Conservation (phyloP, 1,140 invertebrate genomes). For the Pachypsylla venusta region DNA sequence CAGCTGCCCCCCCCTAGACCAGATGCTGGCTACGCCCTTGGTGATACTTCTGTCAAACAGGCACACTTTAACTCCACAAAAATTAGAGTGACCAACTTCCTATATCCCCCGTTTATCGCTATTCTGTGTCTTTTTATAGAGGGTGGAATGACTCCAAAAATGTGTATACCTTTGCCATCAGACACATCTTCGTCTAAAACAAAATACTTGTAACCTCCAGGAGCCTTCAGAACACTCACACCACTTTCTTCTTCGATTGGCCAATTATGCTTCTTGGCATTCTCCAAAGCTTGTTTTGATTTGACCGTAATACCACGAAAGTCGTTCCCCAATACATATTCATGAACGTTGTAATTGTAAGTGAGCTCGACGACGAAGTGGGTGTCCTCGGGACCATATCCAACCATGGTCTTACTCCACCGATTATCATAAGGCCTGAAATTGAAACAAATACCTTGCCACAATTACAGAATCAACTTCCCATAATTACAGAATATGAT, state of each 20-base stretch:
- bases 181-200: slow-evolving; percentile 55
- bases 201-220: slow-evolving; percentile 81
- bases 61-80: too few species aligned
- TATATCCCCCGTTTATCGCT: too few species aligned
- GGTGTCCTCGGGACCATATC: slow-evolving; percentile 86
- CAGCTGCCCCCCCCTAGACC: too few species aligned
- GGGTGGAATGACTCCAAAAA: slow-evolving; percentile 11
- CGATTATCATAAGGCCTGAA: slow-evolving; percentile 83
- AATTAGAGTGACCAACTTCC: too few species aligned
- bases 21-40: too few species aligned
- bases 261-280: slow-evolving; percentile 50
- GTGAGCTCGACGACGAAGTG: slow-evolving; percentile 96
- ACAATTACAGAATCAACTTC: too few species aligned
- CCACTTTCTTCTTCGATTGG: slow-evolving; percentile 45
- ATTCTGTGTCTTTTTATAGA: too few species aligned
- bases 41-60: too few species aligned
- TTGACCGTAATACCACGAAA: slow-evolving; percentile 74
- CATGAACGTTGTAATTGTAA: slow-evolving; percentile 88
- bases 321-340: slow-evolving; percentile 77
- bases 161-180: slow-evolving; percentile 44
- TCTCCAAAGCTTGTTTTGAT: slow-evolving; percentile 55
- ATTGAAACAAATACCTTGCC: too few species aligned
- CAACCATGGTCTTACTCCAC: slow-evolving; percentile 99
- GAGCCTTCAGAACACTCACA: slow-evolving; percentile 47
- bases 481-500: too few species aligned